phyloP scores from a whole-genome alignment of 2,113 vertebrate species.

The Gobiocypris rarus region DNA sequence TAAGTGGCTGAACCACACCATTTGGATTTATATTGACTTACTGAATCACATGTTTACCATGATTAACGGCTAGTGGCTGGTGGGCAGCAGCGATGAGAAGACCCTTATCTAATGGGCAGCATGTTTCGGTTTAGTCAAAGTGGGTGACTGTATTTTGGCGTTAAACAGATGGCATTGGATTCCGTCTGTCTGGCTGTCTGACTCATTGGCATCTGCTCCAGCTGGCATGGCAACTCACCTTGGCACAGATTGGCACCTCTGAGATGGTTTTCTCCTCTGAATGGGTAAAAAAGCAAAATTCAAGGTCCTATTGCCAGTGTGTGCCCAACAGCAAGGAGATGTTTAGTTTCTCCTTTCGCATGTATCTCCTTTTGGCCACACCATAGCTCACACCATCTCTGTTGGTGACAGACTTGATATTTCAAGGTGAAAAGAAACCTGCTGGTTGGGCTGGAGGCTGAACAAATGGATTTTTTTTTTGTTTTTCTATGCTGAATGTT shows the following conservation, averaged over 20 bases:
- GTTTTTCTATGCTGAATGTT: not conserved
- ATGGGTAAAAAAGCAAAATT: conserved; percentile 7
- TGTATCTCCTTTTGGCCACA: not conserved
- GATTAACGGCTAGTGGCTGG: conserved; percentile 33
- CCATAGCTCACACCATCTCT: not conserved
- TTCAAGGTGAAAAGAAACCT: conserved; percentile 27
- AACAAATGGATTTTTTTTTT: not conserved
- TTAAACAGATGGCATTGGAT: conserved; percentile 53
- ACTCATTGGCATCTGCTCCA: conserved; percentile 45
- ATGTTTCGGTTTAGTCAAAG: conserved; percentile 38
- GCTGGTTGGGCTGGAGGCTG: not conserved
- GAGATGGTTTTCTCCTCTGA: conserved; percentile 31
- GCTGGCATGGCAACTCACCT: conserved; percentile 46
- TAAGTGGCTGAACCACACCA: not conserved
- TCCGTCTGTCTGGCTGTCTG: conserved; percentile 44
- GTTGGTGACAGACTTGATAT: conserved; percentile 2
- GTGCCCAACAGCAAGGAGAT: not conserved
- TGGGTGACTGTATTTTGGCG: conserved; percentile 32
- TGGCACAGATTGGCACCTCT: conserved; percentile 46
- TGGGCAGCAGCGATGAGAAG: not conserved
- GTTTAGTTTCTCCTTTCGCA: not conserved
- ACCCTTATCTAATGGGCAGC: conserved; percentile 32
- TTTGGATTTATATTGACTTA: conserved; percentile 11
- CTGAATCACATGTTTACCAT: conserved; percentile 39
- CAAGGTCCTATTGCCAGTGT: conserved; percentile 13